These are phyloP conservation scores for Melanotaenia pygmaea DNA, from an alignment of 2,797 vertebrate genomes.

Conservation along the genomic window DNA sequence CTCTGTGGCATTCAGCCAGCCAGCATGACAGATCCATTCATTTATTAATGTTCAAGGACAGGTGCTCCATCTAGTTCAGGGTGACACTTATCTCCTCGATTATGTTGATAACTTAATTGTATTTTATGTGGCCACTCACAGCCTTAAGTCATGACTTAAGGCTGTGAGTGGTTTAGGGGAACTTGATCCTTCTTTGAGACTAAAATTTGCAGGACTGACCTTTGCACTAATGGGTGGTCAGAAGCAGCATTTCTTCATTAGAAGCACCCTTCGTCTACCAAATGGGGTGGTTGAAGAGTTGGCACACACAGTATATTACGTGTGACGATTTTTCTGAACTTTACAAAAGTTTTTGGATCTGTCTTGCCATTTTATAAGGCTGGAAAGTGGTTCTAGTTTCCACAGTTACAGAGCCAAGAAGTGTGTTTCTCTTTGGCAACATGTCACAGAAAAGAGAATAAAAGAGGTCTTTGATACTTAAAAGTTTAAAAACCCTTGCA, in stretches of 20 bases:
- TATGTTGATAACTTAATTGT: conserved; percentile 64
- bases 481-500: conserved; percentile 34
- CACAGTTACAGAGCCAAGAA: conserved; percentile 22
- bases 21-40: conserved; percentile 48
- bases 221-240: conserved; percentile 9
- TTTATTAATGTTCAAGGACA: conserved; percentile 71
- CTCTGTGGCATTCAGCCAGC: conserved; percentile 18
- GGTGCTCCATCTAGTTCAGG: conserved; percentile 61
- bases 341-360: conserved; percentile 9
- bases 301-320: not conserved
- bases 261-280: not conserved
- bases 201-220: conserved; percentile 37
- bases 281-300: conserved; percentile 11
- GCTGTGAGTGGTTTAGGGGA: conserved; percentile 25
- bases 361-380: conserved; percentile 15
- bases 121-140: no score
- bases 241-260: conserved; percentile 15
- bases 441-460: conserved; percentile 38
- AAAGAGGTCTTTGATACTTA: conserved; percentile 36
- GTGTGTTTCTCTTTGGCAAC: conserved; percentile 30
- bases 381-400: conserved; percentile 38
- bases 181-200: conserved; percentile 13
- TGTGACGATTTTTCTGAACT: conserved; percentile 10
- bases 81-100: conserved; percentile 56
- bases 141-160: conserved; percentile 13